A percentile compares a stretch with the other conserved stretches of the same genome.
These are phyloP conservation scores for Apamea crenata DNA, from an alignment of 2,888 invertebrate species.

Conservation along the genomic window DNA sequence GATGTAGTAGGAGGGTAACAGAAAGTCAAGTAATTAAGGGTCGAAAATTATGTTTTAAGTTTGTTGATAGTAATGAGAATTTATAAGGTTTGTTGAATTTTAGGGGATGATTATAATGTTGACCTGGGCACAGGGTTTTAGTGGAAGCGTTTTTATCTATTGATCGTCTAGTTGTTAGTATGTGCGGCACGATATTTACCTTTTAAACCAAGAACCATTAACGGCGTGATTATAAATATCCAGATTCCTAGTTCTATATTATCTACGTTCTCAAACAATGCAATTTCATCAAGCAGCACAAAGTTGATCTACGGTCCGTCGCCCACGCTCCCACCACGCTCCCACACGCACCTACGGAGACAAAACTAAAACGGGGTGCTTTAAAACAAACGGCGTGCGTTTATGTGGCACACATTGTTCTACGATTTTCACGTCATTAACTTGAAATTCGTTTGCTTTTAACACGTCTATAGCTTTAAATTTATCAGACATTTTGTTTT, in stretches of 20 bases:
- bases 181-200: not conserved
- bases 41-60: slow-evolving; percentile 57
- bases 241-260: not conserved
- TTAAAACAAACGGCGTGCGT: slow-evolving; percentile 64
- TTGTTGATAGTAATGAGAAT: slow-evolving; percentile 51
- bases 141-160: not conserved
- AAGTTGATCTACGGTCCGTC: slow-evolving; percentile 48
- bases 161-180: not conserved
- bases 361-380: slow-evolving; percentile 65
- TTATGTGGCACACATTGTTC: slow-evolving; percentile 60
- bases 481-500: slow-evolving; percentile 1
- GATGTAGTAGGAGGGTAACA: slow-evolving; percentile 36
- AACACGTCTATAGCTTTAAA: slow-evolving; percentile 26
- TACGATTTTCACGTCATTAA: slow-evolving; percentile 50
- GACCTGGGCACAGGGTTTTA: slow-evolving; percentile 1
- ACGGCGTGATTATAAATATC: too few species aligned
- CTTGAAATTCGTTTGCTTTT: slow-evolving; percentile 51
- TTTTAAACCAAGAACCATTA: not conserved
- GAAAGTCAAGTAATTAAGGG: slow-evolving; percentile 46
- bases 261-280: slow-evolving; percentile 20
- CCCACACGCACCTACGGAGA: slow-evolving; percentile 50
- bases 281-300: slow-evolving; percentile 14
- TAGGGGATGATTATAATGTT: slow-evolving; percentile 25
- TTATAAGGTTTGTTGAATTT: slow-evolving; percentile 48
- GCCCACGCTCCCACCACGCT: not conserved